phyloP scores from a whole-genome alignment of 2,888 invertebrate species.

The Abrostola triplasia region DNA sequence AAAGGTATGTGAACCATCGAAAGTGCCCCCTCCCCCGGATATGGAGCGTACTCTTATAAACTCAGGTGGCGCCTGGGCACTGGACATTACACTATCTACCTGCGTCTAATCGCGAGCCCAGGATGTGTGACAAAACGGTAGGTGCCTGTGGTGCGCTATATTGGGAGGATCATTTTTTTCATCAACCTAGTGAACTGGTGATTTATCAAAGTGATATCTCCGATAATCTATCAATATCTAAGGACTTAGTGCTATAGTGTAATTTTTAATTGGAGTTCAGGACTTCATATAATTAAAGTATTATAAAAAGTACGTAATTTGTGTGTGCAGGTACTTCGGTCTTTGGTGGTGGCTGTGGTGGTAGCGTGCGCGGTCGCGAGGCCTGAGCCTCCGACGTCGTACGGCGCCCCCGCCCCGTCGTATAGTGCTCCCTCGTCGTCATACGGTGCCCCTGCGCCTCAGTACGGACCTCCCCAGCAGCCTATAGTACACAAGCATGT shows the following conservation, averaged over 20 bases:
- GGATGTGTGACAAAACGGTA: slow-evolving; percentile 86
- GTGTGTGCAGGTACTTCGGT: slow-evolving; percentile 83
- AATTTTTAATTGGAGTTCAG: slow-evolving; percentile 16
- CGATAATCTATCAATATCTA: slow-evolving; percentile 13
- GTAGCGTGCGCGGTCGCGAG: slow-evolving; percentile 82
- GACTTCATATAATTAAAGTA: slow-evolving; percentile 9
- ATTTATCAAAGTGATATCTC: slow-evolving; percentile 47
- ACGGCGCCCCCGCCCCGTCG: slow-evolving; percentile 88
- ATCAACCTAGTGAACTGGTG: slow-evolving; percentile 72
- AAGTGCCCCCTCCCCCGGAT: slow-evolving; percentile 87
- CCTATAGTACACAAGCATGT: slow-evolving; percentile 96
- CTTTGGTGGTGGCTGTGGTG: slow-evolving; percentile 79
- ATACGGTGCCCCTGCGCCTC: slow-evolving; percentile 88
- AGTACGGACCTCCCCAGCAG: slow-evolving; percentile 92
- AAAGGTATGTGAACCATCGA: slow-evolving; percentile 85
- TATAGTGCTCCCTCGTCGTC: slow-evolving; percentile 81
- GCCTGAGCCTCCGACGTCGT: slow-evolving; percentile 88
- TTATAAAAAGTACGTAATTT: slow-evolving; percentile 52
- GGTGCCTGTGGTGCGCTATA: slow-evolving; percentile 66
- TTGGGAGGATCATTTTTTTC: slow-evolving; percentile 48
- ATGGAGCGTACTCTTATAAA: slow-evolving; percentile 85
- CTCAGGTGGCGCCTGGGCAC: slow-evolving; percentile 81
- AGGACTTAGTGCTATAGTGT: slow-evolving; percentile 50
- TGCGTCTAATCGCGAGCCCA: slow-evolving; percentile 75
- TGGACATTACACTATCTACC: slow-evolving; percentile 83